Conservation (phyloP, 2,113 vertebrate species). For the Pipa parva region DNA sequence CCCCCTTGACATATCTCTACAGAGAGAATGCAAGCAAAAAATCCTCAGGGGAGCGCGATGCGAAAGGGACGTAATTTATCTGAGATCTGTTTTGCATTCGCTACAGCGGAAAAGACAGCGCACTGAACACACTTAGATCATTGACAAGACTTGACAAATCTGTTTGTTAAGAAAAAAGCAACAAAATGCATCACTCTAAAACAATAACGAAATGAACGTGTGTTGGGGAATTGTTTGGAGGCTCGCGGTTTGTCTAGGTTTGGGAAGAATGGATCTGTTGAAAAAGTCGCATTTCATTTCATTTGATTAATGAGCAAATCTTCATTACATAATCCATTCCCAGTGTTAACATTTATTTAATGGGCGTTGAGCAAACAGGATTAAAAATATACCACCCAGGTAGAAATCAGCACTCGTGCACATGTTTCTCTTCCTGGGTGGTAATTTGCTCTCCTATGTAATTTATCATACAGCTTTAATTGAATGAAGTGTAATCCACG, state of each 20-base stretch:
- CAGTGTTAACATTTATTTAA: slow-evolving; percentile 36
- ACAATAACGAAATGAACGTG: slow-evolving; percentile 14
- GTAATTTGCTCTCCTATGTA: slow-evolving; percentile 28
- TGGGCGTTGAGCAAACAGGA: slow-evolving; percentile 21
- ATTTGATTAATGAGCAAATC: slow-evolving; percentile 22
- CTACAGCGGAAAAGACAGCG: slow-evolving; percentile 31
- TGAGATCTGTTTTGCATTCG: slow-evolving; percentile 39
- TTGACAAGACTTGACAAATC: slow-evolving; percentile 42
- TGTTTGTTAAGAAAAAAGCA: slow-evolving; percentile 35
- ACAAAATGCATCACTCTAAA: slow-evolving; percentile 32
- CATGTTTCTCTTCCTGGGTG: slow-evolving; percentile 20
- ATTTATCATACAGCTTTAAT: slow-evolving; percentile 37
- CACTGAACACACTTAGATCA: slow-evolving; percentile 35
- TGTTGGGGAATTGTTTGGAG: neutral
- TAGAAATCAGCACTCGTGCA: slow-evolving; percentile 16
- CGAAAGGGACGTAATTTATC: slow-evolving; percentile 43
- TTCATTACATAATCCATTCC: slow-evolving; percentile 23
- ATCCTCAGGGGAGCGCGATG: slow-evolving; percentile 38
- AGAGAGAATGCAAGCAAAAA: slow-evolving; percentile 34
- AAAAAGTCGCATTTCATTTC: slow-evolving; percentile 19
- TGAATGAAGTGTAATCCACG: slow-evolving; percentile 14
- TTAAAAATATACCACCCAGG: slow-evolving; percentile 35
- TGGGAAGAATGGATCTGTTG: neutral
- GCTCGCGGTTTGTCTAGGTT: neutral
- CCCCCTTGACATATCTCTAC: slow-evolving; percentile 39